Conservation (phyloP, 2,113 vertebrate species). For the Centropristis striata region DNA sequence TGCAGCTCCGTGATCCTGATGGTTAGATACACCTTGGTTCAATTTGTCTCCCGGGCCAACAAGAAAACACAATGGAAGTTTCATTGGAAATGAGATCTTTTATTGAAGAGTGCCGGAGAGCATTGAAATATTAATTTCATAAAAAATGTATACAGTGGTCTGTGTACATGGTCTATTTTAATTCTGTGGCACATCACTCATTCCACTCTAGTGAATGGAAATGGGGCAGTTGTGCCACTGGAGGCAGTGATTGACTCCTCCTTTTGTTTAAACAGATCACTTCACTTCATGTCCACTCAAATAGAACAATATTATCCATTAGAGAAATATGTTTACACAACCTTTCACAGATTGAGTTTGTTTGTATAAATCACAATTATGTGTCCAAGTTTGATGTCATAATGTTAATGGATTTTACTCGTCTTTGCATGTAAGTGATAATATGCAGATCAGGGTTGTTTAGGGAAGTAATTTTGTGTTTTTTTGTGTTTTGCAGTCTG, state of each 20-base stretch:
- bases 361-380: slow-evolving; percentile 41
- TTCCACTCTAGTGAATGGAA: slow-evolving; percentile 71
- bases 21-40: slow-evolving; percentile 62
- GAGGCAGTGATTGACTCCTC: slow-evolving; percentile 74
- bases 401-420: slow-evolving; percentile 41
- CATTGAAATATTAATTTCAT: slow-evolving; percentile 87
- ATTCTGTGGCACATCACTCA: slow-evolving; percentile 82
- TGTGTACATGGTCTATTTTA: slow-evolving; percentile 85
- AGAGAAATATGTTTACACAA: slow-evolving; percentile 45
- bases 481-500: slow-evolving; percentile 87
- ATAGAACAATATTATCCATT: slow-evolving; percentile 56
- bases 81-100: slow-evolving; percentile 83
- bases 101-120: slow-evolving; percentile 81
- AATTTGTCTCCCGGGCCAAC: slow-evolving; percentile 66
- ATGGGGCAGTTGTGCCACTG: slow-evolving; percentile 77
- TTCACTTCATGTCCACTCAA: slow-evolving; percentile 65
- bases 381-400: slow-evolving; percentile 49
- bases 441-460: slow-evolving; percentile 25
- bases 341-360: slow-evolving; percentile 39
- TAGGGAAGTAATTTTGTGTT: slow-evolving; percentile 11
- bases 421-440: slow-evolving; percentile 18
- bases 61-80: slow-evolving; percentile 77
- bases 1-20: slow-evolving; percentile 57
- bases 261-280: slow-evolving; percentile 71
- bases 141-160: slow-evolving; percentile 83